Evolutionary conservation across 2,113 vertebrate species (phyloP).

Genomic region (Scalopus aquaticus): DNA sequence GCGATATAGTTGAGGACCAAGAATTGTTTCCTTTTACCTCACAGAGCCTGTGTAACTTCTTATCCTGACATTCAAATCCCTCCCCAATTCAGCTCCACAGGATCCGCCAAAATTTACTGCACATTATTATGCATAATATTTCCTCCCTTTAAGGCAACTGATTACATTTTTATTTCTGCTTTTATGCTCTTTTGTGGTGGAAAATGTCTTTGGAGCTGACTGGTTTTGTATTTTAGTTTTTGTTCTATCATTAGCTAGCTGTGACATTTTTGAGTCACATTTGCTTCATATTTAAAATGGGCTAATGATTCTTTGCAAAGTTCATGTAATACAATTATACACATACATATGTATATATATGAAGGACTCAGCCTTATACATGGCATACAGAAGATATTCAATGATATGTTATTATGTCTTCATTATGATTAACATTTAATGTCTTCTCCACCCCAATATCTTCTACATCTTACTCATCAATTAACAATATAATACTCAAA

Average conservation of each 20-base stretch:
- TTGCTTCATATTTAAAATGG: conserved; percentile 11
- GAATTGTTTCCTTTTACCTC: neutral
- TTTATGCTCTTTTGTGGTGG: neutral
- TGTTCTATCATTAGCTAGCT: neutral
- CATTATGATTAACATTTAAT: neutral
- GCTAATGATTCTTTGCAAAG: neutral
- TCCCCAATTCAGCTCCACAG: neutral
- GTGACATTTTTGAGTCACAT: neutral
- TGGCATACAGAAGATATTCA: neutral
- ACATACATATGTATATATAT: neutral
- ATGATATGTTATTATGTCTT: neutral
- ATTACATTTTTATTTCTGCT: neutral
- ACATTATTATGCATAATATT: neutral
- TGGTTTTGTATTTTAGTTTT: neutral
- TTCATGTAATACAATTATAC: neutral
- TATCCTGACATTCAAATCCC: neutral
- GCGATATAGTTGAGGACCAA: neutral
- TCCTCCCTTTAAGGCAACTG: neutral
- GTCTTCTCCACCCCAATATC: neutral
- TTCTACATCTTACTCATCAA: neutral
- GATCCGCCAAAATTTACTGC: neutral
- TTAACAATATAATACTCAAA: neutral
- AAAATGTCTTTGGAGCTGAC: neutral
- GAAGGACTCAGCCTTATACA: neutral
- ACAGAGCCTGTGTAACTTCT: neutral